Evolutionary conservation across 2,797 vertebrate species (phyloP), one percentile per base, ranked within the genome.

Genomic region (Psittacula echo): DNA sequence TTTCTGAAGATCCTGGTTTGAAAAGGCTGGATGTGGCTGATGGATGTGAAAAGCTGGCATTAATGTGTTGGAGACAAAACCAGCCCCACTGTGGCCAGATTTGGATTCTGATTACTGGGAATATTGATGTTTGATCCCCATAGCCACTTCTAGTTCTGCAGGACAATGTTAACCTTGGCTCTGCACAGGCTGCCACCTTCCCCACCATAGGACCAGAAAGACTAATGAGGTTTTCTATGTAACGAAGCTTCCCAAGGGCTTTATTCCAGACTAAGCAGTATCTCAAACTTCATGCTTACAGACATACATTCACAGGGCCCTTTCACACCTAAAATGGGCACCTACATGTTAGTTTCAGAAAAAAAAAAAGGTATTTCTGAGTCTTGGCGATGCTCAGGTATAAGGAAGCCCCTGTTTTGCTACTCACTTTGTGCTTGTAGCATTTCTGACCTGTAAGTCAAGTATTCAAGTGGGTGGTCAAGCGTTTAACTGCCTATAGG

Each of bases 1-100:
- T 44, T 91, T 68, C 87, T 85, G 85, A 82, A 93, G 86, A 71
- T 26, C 51, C 41, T 90, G 23, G 11, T 86, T 94, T 89, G 67
- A 74, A 93, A 89, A 65, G 32, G 41, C 41, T 87, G 67, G 24
- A 24, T 82, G 84, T 76, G 83, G 37, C 61, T 86, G 72, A 39
- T 3, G 16, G 56, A 30, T 61, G 16, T 81, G 62, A 68, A 89
- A 93, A 87, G 6, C 48, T 88, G 61, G 44, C n/a, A 44, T 81
- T 65, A 76, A 37, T 37, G 13, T 18, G 4, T 24, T 70, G 54
- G 62, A 95, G 79, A 54, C 54, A 85, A 71, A 68, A 32, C 15
- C 39, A 75, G 13, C 20, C 23, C 22, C 58, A 37, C 53, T 26
- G 6, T 19, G 50, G 50, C 32, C 44, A 76, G 50, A 56, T 93